Conservation (phyloP, 2,113 vertebrate species). For the Prinia subflava region DNA sequence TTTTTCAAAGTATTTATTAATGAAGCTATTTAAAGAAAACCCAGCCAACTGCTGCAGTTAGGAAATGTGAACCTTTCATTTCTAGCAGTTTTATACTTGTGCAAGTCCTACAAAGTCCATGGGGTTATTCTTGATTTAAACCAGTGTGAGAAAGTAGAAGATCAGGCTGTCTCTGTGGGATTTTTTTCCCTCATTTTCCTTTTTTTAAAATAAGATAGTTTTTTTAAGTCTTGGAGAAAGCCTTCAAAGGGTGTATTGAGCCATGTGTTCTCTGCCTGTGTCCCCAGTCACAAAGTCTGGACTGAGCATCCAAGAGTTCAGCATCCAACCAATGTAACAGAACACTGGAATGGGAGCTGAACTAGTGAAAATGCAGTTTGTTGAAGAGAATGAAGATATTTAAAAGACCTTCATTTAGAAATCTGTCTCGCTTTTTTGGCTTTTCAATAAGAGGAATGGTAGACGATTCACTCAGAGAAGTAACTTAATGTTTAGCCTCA, state of each 20-base stretch:
- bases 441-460: neutral
- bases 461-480: neutral
- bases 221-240: slow-evolving; percentile 48
- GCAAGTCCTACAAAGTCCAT: slow-evolving; percentile 37
- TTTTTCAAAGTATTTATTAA: slow-evolving; percentile 52
- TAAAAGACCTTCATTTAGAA: neutral
- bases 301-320: neutral
- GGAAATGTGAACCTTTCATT: slow-evolving; percentile 56
- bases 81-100: slow-evolving; percentile 52
- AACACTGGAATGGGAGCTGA: neutral
- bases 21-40: slow-evolving; percentile 59
- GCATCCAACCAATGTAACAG: neutral
- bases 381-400: neutral
- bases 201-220: slow-evolving; percentile 6
- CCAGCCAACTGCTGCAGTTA: slow-evolving; percentile 32
- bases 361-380: neutral
- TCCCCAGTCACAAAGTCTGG: neutral
- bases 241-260: slow-evolving; percentile 28
- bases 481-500: neutral
- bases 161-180: slow-evolving; percentile 46
- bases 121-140: slow-evolving; percentile 53
- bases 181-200: slow-evolving; percentile 32
- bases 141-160: slow-evolving; percentile 38
- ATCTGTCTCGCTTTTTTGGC: neutral
- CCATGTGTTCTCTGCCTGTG: neutral